A percentile compares a stretch with the other conserved stretches of the same genome.
Evolutionary conservation across 2,888 invertebrate species (phyloP).

Genomic region (Lithophane socia): DNA sequence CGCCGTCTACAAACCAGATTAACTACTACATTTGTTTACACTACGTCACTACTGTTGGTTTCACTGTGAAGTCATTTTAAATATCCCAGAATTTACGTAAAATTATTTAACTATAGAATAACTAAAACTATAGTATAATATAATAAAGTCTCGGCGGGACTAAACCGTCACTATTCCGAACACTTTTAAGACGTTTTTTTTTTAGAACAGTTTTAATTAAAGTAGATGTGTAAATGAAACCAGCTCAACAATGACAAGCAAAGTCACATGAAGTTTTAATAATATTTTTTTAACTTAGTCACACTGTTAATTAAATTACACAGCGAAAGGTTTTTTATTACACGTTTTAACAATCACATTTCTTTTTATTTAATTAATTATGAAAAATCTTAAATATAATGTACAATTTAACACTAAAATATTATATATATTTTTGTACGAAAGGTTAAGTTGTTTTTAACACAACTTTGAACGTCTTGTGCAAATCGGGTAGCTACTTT

Average conservation of each 20-base stretch:
- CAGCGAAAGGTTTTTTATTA: not conserved
- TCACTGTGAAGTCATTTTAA: conserved; percentile 46
- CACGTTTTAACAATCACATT: no score
- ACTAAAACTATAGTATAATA: not conserved
- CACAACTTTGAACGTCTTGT: conserved; percentile 20
- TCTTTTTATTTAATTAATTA: no score
- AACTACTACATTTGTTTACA: conserved; percentile 57
- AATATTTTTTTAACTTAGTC: conserved; percentile 50
- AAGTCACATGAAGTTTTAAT: conserved; percentile 50
- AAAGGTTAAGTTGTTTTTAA: conserved; percentile 23
- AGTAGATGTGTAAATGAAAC: conserved; percentile 36
- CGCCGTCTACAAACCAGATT: conserved; percentile 68
- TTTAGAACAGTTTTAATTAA: conserved; percentile 45
- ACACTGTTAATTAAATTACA: conserved; percentile 45
- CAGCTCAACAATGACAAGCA: conserved; percentile 53
- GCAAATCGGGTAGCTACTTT: conserved; percentile 13
- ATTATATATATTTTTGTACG: no score
- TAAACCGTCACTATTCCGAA: not conserved
- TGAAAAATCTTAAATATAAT: no score
- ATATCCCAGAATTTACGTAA: not conserved
- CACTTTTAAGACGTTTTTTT: conserved; percentile 13
- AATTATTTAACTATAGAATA: not conserved
- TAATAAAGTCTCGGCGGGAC: not conserved
- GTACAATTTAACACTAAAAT: no score
- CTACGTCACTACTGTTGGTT: conserved; percentile 30